Evolutionary conservation across 2,888 invertebrate genomes (phyloP).

Genomic region (Hyalella azteca): DNA sequence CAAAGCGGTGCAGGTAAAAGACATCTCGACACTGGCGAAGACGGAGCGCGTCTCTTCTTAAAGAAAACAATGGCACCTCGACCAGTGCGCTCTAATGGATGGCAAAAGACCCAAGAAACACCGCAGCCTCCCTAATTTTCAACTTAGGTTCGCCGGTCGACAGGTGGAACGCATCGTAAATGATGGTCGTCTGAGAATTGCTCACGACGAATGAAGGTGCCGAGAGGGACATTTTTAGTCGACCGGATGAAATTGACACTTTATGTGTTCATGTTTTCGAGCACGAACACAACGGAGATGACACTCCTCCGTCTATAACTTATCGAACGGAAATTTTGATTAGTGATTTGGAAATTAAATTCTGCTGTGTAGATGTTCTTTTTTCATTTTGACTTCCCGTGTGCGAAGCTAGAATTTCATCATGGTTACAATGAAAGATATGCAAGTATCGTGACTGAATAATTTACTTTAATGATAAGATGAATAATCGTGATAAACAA

Average conservation of each 20-base stretch:
- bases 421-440: too few species aligned
- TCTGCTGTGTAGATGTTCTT: too few species aligned
- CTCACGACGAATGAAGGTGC: not conserved
- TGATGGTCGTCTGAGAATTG: not conserved
- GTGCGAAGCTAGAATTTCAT: too few species aligned
- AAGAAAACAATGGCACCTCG: constrained; percentile 28
- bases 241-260: not conserved
- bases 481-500: too few species aligned
- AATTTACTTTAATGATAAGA: too few species aligned
- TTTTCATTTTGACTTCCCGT: too few species aligned
- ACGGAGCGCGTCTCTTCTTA: not conserved
- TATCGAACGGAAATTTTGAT: too few species aligned
- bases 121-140: constrained; percentile 14
- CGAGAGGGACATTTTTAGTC: not conserved
- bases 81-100: constrained; percentile 14
- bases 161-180: constrained; percentile 31
- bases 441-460: too few species aligned
- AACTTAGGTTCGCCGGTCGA: constrained; percentile 27
- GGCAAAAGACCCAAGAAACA: constrained; percentile 24
- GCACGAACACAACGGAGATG: not conserved
- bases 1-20: constrained; percentile 1
- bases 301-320: too few species aligned
- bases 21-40: not conserved
- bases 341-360: too few species aligned
- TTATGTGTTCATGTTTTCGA: not conserved